Base-by-base conservation (phyloP, 2,113 vertebrate genomes). In the Psammodynastes pulverulentus region DNA sequence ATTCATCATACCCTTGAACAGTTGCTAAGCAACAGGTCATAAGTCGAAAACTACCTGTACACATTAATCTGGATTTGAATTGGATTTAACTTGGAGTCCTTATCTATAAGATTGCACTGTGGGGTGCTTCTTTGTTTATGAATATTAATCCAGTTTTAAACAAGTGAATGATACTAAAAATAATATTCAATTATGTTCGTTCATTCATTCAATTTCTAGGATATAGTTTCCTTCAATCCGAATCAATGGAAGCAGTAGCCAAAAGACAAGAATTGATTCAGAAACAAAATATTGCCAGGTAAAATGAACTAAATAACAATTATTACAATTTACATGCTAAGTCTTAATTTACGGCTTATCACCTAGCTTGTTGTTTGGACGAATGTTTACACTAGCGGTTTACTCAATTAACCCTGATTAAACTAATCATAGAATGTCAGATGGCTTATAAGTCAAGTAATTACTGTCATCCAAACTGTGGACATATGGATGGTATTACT, bases 241-340 rank as follows among this genome's bases (percentile, higher is more conserved):
- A 99, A 95, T 98, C 98, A 93, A 96, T 99, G 97, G 99, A 99
- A 96, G 98, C 98, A 86, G 96, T 98, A 96, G 97, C 98, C 91
- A 98, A 98, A 95, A 98, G 98, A 97, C 98, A 99, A 95, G 99
- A 99, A 95, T 94, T 99, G 91, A 97, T 98, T 95, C 98, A 99
- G 95, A 99, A 99, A 95, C 99, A 99, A 97, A 99, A 98, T 92
- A 98, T 98, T 93, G 98, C 98, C 97, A 99, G 99, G 99, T 99
- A 98, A 95, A 85, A 24, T 86, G 58, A 51, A 13, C 86, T 89
- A 84, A 19, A 39, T 2, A 0, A 4, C 5, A 43, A 24, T 52
- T 92, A 17, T n/a, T 29, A 49, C 26, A 86, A 51, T 51, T 17
- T 45, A 79, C 34, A 43, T 21, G 34, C 72, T 43, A 79, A 79